A percentile compares a stretch with the other conserved stretches of the same genome.
phyloP scores from a whole-genome alignment of 2,113 vertebrate species.

The Aythya baeri region DNA sequence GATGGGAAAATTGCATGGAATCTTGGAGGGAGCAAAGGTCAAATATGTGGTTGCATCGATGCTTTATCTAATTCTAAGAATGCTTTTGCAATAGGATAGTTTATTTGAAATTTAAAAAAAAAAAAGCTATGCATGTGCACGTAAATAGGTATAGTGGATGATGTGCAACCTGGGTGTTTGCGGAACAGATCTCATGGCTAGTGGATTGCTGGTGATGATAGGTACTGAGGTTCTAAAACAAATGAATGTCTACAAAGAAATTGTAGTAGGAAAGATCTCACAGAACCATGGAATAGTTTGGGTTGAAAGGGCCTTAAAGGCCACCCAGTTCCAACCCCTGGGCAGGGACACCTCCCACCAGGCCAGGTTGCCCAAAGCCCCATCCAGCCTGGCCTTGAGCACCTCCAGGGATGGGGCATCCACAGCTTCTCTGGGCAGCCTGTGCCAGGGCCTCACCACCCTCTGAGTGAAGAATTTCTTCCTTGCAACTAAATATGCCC shows the following conservation, averaged over 20 bases:
- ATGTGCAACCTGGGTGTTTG: not conserved
- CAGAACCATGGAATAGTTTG: no score
- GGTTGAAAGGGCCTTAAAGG: no score
- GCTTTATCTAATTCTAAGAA: not conserved
- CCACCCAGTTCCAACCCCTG: no score
- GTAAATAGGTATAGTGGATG: not conserved
- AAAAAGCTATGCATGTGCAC: not conserved
- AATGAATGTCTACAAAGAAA: not conserved
- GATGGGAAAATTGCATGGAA: not conserved
- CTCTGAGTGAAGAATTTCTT: no score
- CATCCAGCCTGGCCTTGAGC: no score
- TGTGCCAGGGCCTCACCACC: no score
- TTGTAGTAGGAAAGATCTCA: not conserved
- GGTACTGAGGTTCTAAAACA: not conserved
- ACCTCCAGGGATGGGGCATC: no score
- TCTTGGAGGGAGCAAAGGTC: not conserved
- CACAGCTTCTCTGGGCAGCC: no score
- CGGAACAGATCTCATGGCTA: not conserved
- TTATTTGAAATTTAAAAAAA: not conserved
- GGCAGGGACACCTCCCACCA: no score
- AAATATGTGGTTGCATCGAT: not conserved
- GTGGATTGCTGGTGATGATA: not conserved
- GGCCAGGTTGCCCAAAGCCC: no score
- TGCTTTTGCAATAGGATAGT: not conserved
- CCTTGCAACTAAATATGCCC: no score